Percentiles rank a stretch among this genome's conserved stretches.
Conservation (phyloP, 2,888 invertebrate genomes). For the Nycteola revayana region DNA sequence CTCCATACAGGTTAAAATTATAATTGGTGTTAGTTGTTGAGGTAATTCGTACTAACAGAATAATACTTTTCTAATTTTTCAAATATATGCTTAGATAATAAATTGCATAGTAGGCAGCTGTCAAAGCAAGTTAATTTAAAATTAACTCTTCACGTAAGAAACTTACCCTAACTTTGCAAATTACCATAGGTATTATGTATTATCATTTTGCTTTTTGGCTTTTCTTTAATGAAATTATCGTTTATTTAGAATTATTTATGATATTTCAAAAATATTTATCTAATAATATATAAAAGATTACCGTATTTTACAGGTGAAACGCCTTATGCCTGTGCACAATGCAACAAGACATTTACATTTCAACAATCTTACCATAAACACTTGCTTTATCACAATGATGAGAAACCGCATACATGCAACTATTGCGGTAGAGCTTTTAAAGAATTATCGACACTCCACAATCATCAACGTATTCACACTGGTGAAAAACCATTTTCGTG, state of each 20-base stretch:
- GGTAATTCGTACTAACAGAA: constrained; percentile 74
- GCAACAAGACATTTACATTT: constrained; percentile 93
- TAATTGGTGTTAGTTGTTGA: constrained; percentile 68
- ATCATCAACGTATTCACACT: constrained; percentile 92
- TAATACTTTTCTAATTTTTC: constrained; percentile 27
- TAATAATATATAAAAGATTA: no score
- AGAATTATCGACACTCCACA: constrained; percentile 92
- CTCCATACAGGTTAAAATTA: constrained; percentile 88
- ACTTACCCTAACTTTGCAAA: no score
- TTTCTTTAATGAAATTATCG: no score
- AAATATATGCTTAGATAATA: no score
- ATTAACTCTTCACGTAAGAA: no score
- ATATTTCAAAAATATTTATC: no score
- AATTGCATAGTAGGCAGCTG: no score
- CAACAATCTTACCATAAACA: constrained; percentile 96
- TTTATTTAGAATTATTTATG: no score
- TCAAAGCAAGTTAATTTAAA: no score
- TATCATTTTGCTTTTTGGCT: no score
- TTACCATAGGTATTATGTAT: no score
- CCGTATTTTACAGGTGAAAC: constrained; percentile 93
- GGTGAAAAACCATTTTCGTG: constrained; percentile 94
- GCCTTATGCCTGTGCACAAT: constrained; percentile 91
- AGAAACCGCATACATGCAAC: constrained; percentile 89
- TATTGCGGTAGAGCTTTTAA: constrained; percentile 93
- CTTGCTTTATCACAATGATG: constrained; percentile 92